Evolutionary conservation across 2,797 vertebrate species (phyloP).

Genomic region (Micrastur ruficollis): DNA sequence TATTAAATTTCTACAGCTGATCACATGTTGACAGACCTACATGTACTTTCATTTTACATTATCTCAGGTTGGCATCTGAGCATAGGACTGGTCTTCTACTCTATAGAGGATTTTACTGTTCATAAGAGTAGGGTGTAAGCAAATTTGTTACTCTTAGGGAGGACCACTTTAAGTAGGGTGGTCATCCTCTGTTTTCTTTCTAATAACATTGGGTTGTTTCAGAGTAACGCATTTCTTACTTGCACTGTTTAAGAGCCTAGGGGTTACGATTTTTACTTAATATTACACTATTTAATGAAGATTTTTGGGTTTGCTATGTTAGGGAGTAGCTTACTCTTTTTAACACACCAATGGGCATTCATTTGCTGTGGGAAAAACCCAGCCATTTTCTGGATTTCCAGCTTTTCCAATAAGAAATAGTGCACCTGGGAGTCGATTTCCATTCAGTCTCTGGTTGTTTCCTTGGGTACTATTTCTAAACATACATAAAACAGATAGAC

Average conservation of each 20-base stretch:
- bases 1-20: background rate
- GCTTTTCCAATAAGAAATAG: background rate
- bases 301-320: background rate
- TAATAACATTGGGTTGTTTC: background rate
- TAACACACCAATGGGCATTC: background rate
- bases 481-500: background rate
- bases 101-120: rapidly evolving
- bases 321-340: background rate
- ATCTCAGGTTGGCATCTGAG: background rate
- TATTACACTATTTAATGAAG: background rate
- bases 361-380: background rate
- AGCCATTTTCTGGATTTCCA: background rate
- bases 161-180: background rate
- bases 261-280: background rate
- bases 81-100: background rate
- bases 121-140: background rate
- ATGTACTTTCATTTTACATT: background rate
- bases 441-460: background rate
- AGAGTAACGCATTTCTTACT: background rate
- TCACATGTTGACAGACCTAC: background rate
- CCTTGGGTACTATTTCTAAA: background rate
- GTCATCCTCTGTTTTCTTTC: background rate
- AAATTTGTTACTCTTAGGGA: background rate
- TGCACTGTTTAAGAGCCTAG: background rate
- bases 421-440: background rate